Evolutionary conservation across 2,113 vertebrate genomes (phyloP), one percentile per base, ranked within the genome.

Genomic region (Cyanoderma ruficeps): DNA sequence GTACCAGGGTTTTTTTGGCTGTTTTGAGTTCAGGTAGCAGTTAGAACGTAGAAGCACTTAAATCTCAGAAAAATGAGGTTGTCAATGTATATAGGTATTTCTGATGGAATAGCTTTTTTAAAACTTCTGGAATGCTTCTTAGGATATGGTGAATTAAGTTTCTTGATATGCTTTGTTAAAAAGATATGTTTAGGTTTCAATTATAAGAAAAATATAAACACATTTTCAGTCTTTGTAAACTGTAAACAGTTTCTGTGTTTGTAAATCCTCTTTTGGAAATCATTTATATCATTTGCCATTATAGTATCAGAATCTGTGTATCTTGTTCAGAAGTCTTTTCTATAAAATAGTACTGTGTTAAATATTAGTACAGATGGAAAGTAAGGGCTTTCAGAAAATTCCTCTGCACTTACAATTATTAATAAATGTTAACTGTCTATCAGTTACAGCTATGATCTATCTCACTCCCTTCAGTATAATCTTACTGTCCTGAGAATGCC

Each of bases 361-460:
- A 78, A 81, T 93, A 14, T 42, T 80, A 68, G 55, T 93, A 63
- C 11, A 37, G 37, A 7, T 42, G 33, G 59, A 53, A 86, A 68
- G 14, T 59, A 53, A 95, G 42, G 19, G 28, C 37, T 61, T 41
- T 93, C 64, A 83, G 64, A 92, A 78, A 39, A 72, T 49, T 83
- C 46, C 46, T 46, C 7, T 90, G 18, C n/a, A 55, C 89, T 57
- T 91, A 9, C 82, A 74, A 11, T 95, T 96, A 91, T 87, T 94
- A 96, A 42, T 87, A 86, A 85, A 15, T 76, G 28, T 79, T 82
- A 93, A 74, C 91, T 92, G 83, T 97, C 81, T 97, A 90, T 90
- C 97, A 99, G 99, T 97, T 99, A 99, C 97, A 99, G 99, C 97
- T 99, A 99, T 81, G 99, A 99, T 97, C 97, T 99, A 3, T 99